Conservation (phyloP, 2,113 vertebrate genomes). For the Triplophysa dalaica region DNA sequence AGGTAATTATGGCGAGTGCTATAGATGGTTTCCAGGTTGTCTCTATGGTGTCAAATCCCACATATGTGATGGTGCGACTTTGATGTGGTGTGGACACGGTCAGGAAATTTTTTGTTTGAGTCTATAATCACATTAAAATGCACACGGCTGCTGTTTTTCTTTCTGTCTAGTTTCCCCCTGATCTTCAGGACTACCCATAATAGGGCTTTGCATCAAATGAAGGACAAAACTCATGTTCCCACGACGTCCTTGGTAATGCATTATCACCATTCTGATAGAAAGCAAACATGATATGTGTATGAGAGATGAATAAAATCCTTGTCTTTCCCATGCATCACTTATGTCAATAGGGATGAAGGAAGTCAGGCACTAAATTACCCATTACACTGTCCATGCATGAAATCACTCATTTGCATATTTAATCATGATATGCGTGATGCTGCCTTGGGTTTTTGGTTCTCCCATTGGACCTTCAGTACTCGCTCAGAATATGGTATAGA, state of each 20-base stretch:
- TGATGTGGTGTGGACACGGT: neutral
- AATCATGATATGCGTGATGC: constrained; percentile 56
- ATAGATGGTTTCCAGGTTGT: neutral
- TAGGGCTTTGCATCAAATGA: neutral
- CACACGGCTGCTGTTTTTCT: neutral
- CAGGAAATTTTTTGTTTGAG: neutral
- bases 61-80: too few relatives aligned
- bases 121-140: constrained; percentile 6
- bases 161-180: neutral
- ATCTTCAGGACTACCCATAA: neutral
- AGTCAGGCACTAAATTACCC: constrained; percentile 61
- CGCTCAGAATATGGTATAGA: constrained; percentile 31
- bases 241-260: constrained; percentile 8
- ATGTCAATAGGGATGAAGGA: constrained; percentile 54
- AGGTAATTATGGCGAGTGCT: constrained; percentile 22
- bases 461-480: constrained; percentile 16
- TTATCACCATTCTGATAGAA: constrained; percentile 29
- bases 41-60: too few relatives aligned
- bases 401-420: constrained; percentile 59
- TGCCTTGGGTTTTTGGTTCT: constrained; percentile 44
- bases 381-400: constrained; percentile 59
- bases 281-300: constrained; percentile 30
- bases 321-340: constrained; percentile 57
- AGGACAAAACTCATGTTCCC: constrained; percentile 8
- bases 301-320: constrained; percentile 39